A percentile compares a stretch with the other conserved stretches of the same genome.
phyloP scores from a whole-genome alignment of 2,888 invertebrate genomes.

The Lepeophtheirus nordmannii region DNA sequence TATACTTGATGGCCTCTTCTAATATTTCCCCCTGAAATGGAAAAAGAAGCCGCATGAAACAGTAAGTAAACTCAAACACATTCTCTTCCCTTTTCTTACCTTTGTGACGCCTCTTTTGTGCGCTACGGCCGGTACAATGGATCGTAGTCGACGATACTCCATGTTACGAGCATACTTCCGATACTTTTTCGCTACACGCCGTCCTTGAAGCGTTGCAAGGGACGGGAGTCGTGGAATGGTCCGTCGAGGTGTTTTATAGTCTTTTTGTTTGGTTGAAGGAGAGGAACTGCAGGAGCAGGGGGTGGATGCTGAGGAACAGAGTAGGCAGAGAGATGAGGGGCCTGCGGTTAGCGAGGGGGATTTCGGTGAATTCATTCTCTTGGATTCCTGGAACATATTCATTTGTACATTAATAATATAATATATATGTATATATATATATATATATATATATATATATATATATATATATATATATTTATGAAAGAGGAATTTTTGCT shows the following conservation, averaged over 20 bases:
- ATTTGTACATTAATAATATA: too few relatives aligned
- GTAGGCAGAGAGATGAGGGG: too few relatives aligned
- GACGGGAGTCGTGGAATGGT: not conserved
- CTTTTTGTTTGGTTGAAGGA: not conserved
- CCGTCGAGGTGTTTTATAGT: not conserved
- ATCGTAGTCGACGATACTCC: not conserved
- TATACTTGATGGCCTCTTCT: not conserved
- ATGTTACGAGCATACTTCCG: not conserved
- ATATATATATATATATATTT: too few relatives aligned
- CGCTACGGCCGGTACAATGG: not conserved
- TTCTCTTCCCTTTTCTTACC: not conserved
- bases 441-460: too few relatives aligned
- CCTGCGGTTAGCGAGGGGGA: too few relatives aligned
- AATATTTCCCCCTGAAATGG: not conserved
- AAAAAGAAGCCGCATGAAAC: not conserved
- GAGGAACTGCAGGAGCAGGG: too few relatives aligned
- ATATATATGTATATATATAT: too few relatives aligned
- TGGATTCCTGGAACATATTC: too few relatives aligned
- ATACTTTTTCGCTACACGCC: conserved; percentile 1
- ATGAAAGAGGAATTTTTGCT: too few relatives aligned
- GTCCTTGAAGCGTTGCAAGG: not conserved
- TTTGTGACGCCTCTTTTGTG: not conserved
- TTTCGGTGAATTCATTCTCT: too few relatives aligned
- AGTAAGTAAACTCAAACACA: too few relatives aligned
- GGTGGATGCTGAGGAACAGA: too few relatives aligned